A percentile compares a stretch with the other conserved stretches of the same genome.
These are phyloP conservation scores for Leptopterna dolabrata DNA, from an alignment of 2,888 invertebrate genomes.

Conservation along the genomic window DNA sequence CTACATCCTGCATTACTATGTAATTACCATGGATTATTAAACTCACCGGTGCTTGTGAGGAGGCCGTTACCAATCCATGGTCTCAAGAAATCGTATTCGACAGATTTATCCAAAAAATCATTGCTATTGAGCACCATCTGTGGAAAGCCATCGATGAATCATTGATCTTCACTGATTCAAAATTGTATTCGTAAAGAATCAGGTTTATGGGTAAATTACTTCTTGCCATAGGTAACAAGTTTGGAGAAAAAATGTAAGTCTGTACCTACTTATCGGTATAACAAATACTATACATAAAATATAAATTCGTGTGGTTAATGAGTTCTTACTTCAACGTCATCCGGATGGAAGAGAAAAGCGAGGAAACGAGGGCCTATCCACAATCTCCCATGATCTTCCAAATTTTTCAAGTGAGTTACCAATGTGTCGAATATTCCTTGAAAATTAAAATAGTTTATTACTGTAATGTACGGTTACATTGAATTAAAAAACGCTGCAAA, in stretches of 20 bases:
- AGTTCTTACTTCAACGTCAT: slow-evolving; percentile 64
- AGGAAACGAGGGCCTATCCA: slow-evolving; percentile 65
- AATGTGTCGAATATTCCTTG: slow-evolving; percentile 62
- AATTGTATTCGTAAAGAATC: too few relatives aligned
- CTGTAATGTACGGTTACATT: too few relatives aligned
- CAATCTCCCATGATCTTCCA: slow-evolving; percentile 61
- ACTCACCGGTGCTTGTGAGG: slow-evolving; percentile 66
- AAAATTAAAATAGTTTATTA: background rate
- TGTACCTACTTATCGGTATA: too few relatives aligned
- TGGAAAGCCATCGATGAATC: background rate
- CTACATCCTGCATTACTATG: too few relatives aligned
- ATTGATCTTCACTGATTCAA: too few relatives aligned
- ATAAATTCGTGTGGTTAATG: too few relatives aligned
- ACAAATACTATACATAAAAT: too few relatives aligned
- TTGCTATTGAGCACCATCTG: slow-evolving; percentile 66
- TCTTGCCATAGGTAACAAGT: too few relatives aligned
- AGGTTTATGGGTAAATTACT: too few relatives aligned
- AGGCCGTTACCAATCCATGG: slow-evolving; percentile 68
- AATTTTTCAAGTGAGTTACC: slow-evolving; percentile 60
- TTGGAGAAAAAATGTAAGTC: too few relatives aligned
- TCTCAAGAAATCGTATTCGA: slow-evolving; percentile 66
- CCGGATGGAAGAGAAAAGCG: slow-evolving; percentile 64
- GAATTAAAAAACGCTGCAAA: too few relatives aligned
- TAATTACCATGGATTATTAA: too few relatives aligned
- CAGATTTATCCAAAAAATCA: slow-evolving; percentile 67